phyloP scores from a whole-genome alignment of 2,113 vertebrate genomes.

The Hyaena hyaena region DNA sequence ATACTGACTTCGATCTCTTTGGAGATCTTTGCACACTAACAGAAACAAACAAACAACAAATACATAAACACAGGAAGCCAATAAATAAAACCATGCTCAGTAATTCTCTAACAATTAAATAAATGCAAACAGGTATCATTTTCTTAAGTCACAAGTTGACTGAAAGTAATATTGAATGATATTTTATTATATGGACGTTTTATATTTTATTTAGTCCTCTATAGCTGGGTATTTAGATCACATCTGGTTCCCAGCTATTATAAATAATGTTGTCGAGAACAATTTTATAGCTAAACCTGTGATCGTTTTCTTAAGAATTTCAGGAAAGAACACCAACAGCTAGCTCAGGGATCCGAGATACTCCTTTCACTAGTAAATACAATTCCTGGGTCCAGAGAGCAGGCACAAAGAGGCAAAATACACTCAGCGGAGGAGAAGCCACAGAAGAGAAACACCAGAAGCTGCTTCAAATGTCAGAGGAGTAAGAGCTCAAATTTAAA shows the following conservation, averaged over 20 bases:
- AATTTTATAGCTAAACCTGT: background rate
- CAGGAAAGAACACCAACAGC: background rate
- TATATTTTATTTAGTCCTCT: conserved; percentile 22
- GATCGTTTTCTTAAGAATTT: conserved; percentile 28
- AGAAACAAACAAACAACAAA: background rate
- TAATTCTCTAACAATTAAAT: background rate
- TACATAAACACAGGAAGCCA: background rate
- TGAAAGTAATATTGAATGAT: background rate
- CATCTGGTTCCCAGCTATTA: background rate
- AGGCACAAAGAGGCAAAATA: background rate
- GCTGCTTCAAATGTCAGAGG: background rate
- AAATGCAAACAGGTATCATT: background rate
- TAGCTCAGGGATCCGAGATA: background rate
- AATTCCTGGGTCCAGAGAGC: background rate
- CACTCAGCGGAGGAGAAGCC: background rate
- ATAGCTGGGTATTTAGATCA: background rate
- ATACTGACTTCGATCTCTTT: background rate
- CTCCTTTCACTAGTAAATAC: background rate
- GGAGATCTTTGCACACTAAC: background rate
- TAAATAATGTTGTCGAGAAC: conserved; percentile 5
- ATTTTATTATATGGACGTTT: background rate
- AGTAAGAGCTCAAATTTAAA: background rate
- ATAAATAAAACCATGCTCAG: background rate
- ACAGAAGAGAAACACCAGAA: conserved; percentile 7
- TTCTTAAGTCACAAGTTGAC: background rate